Base-by-base conservation (phyloP, 1,140 invertebrate species). In the Dermatophagoides farinae region DNA sequence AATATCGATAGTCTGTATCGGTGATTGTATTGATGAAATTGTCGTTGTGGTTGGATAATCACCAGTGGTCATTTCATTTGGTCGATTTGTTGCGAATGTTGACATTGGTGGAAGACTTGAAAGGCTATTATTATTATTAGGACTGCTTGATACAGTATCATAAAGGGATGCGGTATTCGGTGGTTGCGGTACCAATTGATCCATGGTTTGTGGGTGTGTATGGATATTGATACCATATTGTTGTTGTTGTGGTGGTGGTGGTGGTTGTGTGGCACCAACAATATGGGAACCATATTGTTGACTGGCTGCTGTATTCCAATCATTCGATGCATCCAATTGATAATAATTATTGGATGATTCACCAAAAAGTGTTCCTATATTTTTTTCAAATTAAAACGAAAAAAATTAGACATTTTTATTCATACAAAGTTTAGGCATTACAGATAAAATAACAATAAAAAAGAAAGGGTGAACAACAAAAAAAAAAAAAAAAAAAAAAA, bases 61-160 rank as follows among this genome's bases (percentile, higher is more conserved):
- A 69, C 6, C 57, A 61, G 62, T 60, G 64, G 63, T 64, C 64
- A 44, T 23, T 38, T 69, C 66, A 60, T 68, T 67, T 64, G 70
- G 67, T 25, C 70, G 69, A 43, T 81, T 80, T 40, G 86, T 78
- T 4, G 31, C 31, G 77, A 95, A 87, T 63, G 85, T 86, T 58
- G 88, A 91, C 88, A 95, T 92, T 41, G 89, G 88, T 61, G 88
- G 88, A 72, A 93, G 77, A 57, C 79, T 78, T 31, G 85, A 82
- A 68, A 61, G 37, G 43, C 39, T 49, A 58, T n/a, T 37, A 40
- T 31, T 31, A 31, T 31, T 31, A 31, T 31, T 31, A 31, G 31
- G 2, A n/a, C 14, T 14, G 25, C 53, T 55, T n/a, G 53, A 2
- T 8, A 55, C 53, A 39, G 23, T 41, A 12, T 23, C 41, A 18